phyloP scores from a whole-genome alignment of 2,888 invertebrate species.

The Nowickia ferox region DNA sequence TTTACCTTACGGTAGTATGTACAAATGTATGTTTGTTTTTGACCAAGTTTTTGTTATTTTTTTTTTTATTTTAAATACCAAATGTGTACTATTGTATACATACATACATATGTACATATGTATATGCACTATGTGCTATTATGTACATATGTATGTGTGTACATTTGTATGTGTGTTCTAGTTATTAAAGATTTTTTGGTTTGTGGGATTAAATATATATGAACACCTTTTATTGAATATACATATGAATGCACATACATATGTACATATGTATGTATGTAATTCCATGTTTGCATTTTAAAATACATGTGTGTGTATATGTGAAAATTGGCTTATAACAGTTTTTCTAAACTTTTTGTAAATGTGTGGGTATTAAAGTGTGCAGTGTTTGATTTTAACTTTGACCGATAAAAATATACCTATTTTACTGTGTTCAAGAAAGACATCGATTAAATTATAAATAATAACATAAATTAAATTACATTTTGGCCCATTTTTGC shows the following conservation, averaged over 20 bases:
- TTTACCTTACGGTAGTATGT: slow-evolving; percentile 20
- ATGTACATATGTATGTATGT: not conserved
- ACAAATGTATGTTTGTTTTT: slow-evolving; percentile 25
- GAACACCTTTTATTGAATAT: slow-evolving; percentile 18
- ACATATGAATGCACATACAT: not conserved
- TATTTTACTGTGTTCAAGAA: too few species aligned
- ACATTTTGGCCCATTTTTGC: too few species aligned
- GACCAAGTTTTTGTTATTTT: slow-evolving; percentile 57
- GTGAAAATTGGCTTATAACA: not conserved
- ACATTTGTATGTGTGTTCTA: not conserved
- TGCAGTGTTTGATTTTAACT: not conserved
- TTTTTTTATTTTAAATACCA: slow-evolving; percentile 26
- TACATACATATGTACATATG: not conserved
- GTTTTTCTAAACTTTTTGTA: too few species aligned
- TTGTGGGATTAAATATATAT: slow-evolving; percentile 21
- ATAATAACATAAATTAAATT: too few species aligned
- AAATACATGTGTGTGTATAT: not conserved
- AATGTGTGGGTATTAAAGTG: not conserved
- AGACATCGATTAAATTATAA: too few species aligned
- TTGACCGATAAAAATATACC: too few species aligned
- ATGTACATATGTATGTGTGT: not conserved
- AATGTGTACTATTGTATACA: not conserved
- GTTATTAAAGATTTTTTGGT: slow-evolving; percentile 14
- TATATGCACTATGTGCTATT: too few species aligned
- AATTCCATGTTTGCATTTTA: not conserved